phyloP scores from a whole-genome alignment of 2,888 invertebrate genomes.

The Tortricodes alternella region DNA sequence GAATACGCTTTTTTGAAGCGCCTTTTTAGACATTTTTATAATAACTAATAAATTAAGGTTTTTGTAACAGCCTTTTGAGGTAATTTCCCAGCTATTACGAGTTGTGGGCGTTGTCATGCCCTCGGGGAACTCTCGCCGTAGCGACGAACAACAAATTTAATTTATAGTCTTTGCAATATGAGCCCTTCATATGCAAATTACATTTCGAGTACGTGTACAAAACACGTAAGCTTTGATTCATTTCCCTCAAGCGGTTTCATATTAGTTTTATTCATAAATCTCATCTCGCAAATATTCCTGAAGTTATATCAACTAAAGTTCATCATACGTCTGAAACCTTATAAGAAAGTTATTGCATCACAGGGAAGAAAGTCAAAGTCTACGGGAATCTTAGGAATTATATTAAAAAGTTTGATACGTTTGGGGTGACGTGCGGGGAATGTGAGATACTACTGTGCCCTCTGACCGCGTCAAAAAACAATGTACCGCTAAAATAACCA shows the following conservation, averaged over 20 bases:
- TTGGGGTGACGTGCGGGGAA: slow-evolving; percentile 9
- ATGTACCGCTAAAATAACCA: background rate
- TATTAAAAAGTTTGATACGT: slow-evolving; percentile 31
- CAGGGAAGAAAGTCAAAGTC: slow-evolving; percentile 26
- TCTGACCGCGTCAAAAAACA: too few species aligned
- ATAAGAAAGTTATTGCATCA: slow-evolving; percentile 25
- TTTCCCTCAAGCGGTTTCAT: slow-evolving; percentile 5
- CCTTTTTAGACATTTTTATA: too few species aligned
- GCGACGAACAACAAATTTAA: slow-evolving; percentile 19
- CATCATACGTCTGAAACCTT: slow-evolving; percentile 25
- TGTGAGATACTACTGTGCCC: background rate
- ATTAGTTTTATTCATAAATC: slow-evolving; percentile 27
- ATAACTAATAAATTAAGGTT: background rate
- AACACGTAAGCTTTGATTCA: background rate
- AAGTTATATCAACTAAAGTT: slow-evolving; percentile 21
- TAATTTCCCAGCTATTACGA: background rate
- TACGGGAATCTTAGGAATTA: slow-evolving; percentile 24
- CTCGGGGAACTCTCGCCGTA: background rate
- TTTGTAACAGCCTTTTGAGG: background rate
- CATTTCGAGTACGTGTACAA: background rate
- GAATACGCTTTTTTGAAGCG: too few species aligned
- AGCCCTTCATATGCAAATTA: slow-evolving; percentile 17
- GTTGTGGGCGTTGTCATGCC: background rate
- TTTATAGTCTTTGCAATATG: slow-evolving; percentile 13
- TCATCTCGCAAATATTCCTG: slow-evolving; percentile 20